A percentile compares a stretch with the other conserved stretches of the same genome.
These are phyloP conservation scores for Sinocyclocheilus anshuiensis DNA, from an alignment of 2,113 vertebrate species.

Conservation along the genomic window DNA sequence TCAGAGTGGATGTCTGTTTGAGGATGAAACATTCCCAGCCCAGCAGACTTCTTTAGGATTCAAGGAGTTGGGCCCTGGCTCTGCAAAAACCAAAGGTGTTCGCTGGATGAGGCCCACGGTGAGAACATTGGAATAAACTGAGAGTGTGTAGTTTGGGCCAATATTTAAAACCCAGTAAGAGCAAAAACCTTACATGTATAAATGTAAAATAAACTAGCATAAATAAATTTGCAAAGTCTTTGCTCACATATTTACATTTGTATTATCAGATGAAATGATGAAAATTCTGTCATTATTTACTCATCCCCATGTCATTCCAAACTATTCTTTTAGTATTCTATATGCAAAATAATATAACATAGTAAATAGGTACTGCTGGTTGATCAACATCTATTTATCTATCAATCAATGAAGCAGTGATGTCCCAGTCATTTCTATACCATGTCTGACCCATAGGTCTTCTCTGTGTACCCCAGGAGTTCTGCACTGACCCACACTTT, in stretches of 20 bases:
- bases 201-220: neutral
- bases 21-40: conserved; percentile 75
- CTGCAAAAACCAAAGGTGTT: conserved; percentile 78
- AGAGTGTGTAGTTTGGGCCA: neutral
- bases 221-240: neutral
- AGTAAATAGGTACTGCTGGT: neutral
- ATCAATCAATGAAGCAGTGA: conserved; percentile 25
- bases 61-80: conserved; percentile 78
- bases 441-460: conserved; percentile 50
- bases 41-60: conserved; percentile 76
- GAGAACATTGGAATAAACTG: conserved; percentile 57
- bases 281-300: neutral
- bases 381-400: neutral
- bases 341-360: neutral
- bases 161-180: neutral
- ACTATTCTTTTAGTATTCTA: too few relatives aligned
- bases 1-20: conserved; percentile 70
- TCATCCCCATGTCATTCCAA: too few relatives aligned
- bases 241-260: neutral
- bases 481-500: conserved; percentile 85
- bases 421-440: conserved; percentile 49
- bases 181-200: neutral
- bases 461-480: conserved; percentile 77
- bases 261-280: too few relatives aligned
- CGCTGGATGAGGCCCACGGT: conserved; percentile 82